These are phyloP conservation scores for Arge pagana DNA, from an alignment of 2,888 invertebrate species.

Conservation along the genomic window DNA sequence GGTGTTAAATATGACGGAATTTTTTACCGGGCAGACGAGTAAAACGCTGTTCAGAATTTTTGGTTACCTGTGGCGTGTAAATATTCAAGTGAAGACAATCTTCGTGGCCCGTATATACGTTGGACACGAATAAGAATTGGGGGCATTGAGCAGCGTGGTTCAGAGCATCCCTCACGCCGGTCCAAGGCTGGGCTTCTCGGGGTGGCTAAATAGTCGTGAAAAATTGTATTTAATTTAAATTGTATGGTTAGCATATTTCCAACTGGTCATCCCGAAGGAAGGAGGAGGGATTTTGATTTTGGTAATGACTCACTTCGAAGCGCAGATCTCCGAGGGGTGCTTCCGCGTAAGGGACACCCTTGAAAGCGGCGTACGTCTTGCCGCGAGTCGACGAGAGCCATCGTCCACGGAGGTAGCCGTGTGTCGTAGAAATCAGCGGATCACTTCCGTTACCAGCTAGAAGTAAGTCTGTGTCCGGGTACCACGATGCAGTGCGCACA, in stretches of 20 bases:
- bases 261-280: no score
- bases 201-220: conserved; percentile 11
- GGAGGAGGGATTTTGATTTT: no score
- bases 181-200: conserved; percentile 13
- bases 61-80: conserved; percentile 19
- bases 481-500: no score
- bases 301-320: conserved; percentile 19
- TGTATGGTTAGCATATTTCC: no score
- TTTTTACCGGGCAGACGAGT: no score
- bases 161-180: conserved; percentile 10
- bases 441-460: no score
- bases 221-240: no score
- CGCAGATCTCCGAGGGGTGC: conserved; percentile 19
- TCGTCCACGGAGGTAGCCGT: conserved; percentile 16
- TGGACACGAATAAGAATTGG: conserved; percentile 7
- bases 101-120: conserved; percentile 11
- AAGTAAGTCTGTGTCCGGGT: no score
- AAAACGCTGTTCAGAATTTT: no score
- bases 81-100: conserved; percentile 23
- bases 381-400: conserved; percentile 14
- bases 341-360: conserved; percentile 21
- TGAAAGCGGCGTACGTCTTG: conserved; percentile 19
- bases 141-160: conserved; percentile 20
- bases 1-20: no score
- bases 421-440: conserved; percentile 1